Percentiles rank a stretch among this genome's conserved stretches.
phyloP scores from a whole-genome alignment of 2,113 vertebrate species.

The Saiga tatarica region DNA sequence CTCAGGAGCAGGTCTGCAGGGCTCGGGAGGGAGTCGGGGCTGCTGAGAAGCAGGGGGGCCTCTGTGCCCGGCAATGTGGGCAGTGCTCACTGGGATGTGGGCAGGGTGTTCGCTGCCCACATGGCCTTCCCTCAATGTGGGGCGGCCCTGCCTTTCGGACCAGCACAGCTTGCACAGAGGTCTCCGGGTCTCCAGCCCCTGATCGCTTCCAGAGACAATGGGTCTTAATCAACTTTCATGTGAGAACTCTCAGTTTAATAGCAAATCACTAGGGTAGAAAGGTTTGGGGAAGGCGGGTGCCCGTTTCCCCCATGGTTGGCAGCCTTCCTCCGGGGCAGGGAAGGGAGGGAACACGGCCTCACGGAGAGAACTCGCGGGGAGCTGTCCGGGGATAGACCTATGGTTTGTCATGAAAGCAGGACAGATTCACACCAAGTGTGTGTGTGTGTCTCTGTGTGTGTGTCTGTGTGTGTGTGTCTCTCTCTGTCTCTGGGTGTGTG shows the following conservation, averaged over 20 bases:
- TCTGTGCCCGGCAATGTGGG: not conserved
- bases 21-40: not conserved
- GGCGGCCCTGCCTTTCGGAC: not conserved
- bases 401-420: rapidly evolving
- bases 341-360: not conserved
- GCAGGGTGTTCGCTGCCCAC: rapidly evolving
- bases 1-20: not conserved
- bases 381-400: rapidly evolving
- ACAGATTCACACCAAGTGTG: not conserved
- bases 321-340: rapidly evolving
- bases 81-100: rapidly evolving
- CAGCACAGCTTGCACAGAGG: not conserved
- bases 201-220: not conserved
- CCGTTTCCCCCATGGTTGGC: not conserved
- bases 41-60: not conserved
- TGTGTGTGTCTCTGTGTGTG: rapidly evolving
- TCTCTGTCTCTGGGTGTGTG: no score
- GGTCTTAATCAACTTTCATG: not conserved
- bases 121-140: rapidly evolving
- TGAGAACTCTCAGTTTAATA: not conserved
- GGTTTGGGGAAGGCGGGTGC: rapidly evolving
- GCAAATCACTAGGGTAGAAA: not conserved
- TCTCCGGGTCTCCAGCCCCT: not conserved
- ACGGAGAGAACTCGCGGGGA: rapidly evolving
- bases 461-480: rapidly evolving